Conservation (phyloP, 2,888 invertebrate species). For the Neoascia interrupta region DNA sequence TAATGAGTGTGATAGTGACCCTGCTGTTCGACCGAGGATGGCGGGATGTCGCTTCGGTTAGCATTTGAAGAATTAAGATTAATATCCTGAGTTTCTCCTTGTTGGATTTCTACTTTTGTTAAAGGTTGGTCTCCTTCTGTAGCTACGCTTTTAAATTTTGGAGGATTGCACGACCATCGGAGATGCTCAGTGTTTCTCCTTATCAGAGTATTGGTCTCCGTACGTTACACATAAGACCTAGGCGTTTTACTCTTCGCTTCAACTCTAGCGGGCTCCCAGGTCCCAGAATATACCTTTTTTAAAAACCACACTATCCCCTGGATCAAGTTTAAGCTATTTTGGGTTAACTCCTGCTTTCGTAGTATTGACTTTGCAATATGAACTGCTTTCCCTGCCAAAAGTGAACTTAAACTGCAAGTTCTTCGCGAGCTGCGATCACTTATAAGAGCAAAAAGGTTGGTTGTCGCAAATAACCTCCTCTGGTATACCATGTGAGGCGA, state of each 20-base stretch:
- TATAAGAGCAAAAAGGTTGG: slow-evolving; percentile 28
- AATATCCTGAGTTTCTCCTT: no score
- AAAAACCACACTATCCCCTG: not conserved
- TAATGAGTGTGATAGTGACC: no score
- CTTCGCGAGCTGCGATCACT: slow-evolving; percentile 11
- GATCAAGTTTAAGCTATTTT: not conserved
- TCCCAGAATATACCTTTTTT: not conserved
- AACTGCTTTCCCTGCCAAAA: slow-evolving; percentile 14
- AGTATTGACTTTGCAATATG: slow-evolving; percentile 10
- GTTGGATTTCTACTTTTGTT: no score
- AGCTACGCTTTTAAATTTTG: no score
- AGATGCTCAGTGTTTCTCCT: no score
- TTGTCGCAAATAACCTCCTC: slow-evolving; percentile 13
- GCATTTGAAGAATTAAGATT: no score
- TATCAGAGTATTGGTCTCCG: not conserved
- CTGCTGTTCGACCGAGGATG: no score
- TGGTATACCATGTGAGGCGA: slow-evolving; percentile 5
- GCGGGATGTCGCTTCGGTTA: no score
- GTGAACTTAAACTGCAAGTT: slow-evolving; percentile 19
- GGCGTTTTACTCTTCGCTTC: not conserved
- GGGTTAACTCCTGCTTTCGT: not conserved
- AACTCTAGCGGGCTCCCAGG: not conserved
- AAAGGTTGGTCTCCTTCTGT: no score
- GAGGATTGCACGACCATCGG: no score
- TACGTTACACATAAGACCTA: not conserved